Conservation (phyloP, 1,140 invertebrate species). For the Prorops nasuta region DNA sequence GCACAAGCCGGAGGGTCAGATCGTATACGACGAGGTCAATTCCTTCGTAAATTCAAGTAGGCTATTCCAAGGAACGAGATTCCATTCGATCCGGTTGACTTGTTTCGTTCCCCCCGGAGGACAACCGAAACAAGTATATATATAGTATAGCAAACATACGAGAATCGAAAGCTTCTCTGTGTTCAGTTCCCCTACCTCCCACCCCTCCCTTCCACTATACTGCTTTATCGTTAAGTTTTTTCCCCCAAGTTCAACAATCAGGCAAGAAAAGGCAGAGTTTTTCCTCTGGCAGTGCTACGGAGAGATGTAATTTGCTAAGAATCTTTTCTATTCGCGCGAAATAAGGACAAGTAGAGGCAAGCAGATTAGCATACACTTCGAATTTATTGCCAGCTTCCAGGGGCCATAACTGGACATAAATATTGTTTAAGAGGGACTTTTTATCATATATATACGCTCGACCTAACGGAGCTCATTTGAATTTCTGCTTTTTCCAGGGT, state of each 20-base stretch:
- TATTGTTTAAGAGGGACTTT: constrained; percentile 36
- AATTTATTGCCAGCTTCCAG: constrained; percentile 27
- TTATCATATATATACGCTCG: constrained; percentile 37
- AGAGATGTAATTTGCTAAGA: too few species aligned
- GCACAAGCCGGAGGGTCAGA: constrained; percentile 24
- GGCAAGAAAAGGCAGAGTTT: too few species aligned
- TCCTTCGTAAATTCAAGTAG: constrained; percentile 36
- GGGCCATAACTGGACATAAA: constrained; percentile 33
- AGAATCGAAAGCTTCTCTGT: too few species aligned
- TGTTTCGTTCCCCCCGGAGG: constrained; percentile 17
- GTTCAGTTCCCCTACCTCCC: too few species aligned
- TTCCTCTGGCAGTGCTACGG: too few species aligned
- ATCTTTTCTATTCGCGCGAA: too few species aligned
- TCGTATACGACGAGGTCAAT: constrained; percentile 20
- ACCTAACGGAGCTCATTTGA: constrained; percentile 31
- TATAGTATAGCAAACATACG: constrained; percentile 9
- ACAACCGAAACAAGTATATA: constrained; percentile 14
- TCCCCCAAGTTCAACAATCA: too few species aligned
- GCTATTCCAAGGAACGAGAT: constrained; percentile 38
- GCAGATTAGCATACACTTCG: constrained; percentile 29
- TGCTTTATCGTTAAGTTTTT: too few species aligned
- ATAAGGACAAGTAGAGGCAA: not conserved
- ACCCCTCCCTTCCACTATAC: not conserved
- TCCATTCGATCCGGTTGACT: constrained; percentile 34
- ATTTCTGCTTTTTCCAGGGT: constrained; percentile 30